A percentile compares a stretch with the other conserved stretches of the same genome.
These are phyloP conservation scores for Hirtodrosophila histrioides DNA, from an alignment of 2,888 invertebrate genomes.

Conservation along the genomic window DNA sequence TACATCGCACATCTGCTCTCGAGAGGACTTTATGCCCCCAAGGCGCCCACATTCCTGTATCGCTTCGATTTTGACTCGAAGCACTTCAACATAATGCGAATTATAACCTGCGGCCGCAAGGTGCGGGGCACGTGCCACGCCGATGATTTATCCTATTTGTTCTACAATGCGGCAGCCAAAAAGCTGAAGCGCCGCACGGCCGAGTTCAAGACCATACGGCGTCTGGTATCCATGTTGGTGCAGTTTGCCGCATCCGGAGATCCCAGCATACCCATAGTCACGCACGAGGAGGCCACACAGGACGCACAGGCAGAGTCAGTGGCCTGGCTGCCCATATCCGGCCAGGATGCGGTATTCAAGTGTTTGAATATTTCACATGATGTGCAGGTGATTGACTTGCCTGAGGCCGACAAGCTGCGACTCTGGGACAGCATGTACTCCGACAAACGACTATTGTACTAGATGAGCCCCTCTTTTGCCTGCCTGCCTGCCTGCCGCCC, in stretches of 20 bases:
- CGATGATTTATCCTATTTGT: slow-evolving; percentile 84
- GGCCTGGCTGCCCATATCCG: slow-evolving; percentile 76
- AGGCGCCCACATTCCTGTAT: slow-evolving; percentile 82
- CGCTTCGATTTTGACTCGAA: slow-evolving; percentile 84
- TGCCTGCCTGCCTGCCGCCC: too few relatives aligned
- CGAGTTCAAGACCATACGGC: slow-evolving; percentile 83
- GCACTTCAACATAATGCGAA: slow-evolving; percentile 83
- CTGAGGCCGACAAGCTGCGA: slow-evolving; percentile 81
- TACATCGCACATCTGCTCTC: slow-evolving; percentile 82
- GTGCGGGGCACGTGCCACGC: slow-evolving; percentile 83
- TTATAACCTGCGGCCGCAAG: slow-evolving; percentile 82
- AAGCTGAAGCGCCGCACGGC: slow-evolving; percentile 77
- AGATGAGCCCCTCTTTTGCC: background rate
- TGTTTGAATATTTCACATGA: slow-evolving; percentile 83
- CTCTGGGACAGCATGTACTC: slow-evolving; percentile 83
- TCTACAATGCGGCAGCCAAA: slow-evolving; percentile 82
- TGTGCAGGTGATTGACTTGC: slow-evolving; percentile 82
- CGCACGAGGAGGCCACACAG: slow-evolving; percentile 45
- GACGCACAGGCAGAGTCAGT: slow-evolving; percentile 11
- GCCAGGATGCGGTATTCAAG: slow-evolving; percentile 73
- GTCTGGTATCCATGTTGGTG: slow-evolving; percentile 80
- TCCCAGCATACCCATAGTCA: slow-evolving; percentile 73
- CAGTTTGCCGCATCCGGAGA: slow-evolving; percentile 82
- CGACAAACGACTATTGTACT: slow-evolving; percentile 67
- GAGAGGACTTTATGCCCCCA: slow-evolving; percentile 73